Evolutionary conservation across 2,797 vertebrate species (phyloP), one percentile per base, ranked within the genome.

Genomic region (Lepus townsendii): DNA sequence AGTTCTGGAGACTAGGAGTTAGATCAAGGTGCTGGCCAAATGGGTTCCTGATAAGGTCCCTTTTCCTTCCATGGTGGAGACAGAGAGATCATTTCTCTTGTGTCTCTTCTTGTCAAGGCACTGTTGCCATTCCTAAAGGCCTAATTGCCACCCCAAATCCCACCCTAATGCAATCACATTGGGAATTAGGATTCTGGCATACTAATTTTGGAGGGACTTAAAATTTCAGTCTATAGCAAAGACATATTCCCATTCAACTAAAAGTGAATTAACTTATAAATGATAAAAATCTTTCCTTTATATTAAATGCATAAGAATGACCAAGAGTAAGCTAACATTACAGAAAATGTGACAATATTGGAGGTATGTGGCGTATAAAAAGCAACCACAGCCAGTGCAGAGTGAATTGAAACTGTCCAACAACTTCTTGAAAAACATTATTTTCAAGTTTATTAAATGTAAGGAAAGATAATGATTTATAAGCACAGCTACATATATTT

Each of bases 381-480:
- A 30, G 11, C 54, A 69, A 80, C 38, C 8, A 20, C 12, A 66
- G 19, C 3, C 27, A 26, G 30, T 19, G 11, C 22, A 27, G 2
- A 75, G 57, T 78, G 65, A 93, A 62, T 66, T 78, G 35, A 80
- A 95, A 83, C 42, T 90, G 85, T 83, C 69, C 71, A 96, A 76
- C 65, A 94, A 92, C 78, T 92, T 93, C 85, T 93, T 96, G 92
- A 88, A 95, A 96, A 96, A 90, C 62, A 88, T 84, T 78, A 88
- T 90, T 95, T 96, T 96, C 92, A 90, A 85, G 90, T 94, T 96
- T 82, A 90, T 90, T 16, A 96, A 96, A 92, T 92, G 57, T 85
- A 92, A 90, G 78, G 95, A 90, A 93, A 94, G 88, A 84, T 84
- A 94, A 92, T 96, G 90, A 97, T 93, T 97, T 96, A 90, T 90